Percentiles rank a stretch among this genome's conserved stretches.
These are phyloP conservation scores for Drosophila lutescens DNA, from an alignment of 2,888 invertebrate genomes.

Conservation along the genomic window DNA sequence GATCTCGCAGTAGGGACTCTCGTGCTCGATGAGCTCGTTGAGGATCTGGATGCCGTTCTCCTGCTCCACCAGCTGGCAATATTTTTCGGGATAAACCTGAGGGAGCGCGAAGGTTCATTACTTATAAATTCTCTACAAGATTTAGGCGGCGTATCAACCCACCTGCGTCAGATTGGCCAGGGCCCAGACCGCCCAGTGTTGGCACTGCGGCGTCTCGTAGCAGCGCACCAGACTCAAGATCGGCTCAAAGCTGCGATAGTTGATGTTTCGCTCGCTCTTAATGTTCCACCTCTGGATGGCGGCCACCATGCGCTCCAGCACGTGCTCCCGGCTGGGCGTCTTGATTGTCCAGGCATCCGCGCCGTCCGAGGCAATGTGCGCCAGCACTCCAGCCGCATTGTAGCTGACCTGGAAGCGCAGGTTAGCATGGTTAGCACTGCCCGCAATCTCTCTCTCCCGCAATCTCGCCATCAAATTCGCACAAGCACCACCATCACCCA, in stretches of 20 bases:
- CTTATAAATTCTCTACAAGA: background rate
- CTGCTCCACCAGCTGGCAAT: slow-evolving; percentile 93
- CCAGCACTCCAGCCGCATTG: slow-evolving; percentile 97
- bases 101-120: background rate
- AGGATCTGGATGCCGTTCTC: slow-evolving; percentile 94
- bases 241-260: slow-evolving; percentile 98
- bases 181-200: slow-evolving; percentile 99
- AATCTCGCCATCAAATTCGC: slow-evolving; percentile 30
- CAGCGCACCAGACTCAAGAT: slow-evolving; percentile 93
- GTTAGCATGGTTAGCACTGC: slow-evolving; percentile 63
- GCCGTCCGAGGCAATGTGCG: slow-evolving; percentile 97
- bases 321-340: slow-evolving; percentile 89
- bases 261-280: slow-evolving; percentile 94
- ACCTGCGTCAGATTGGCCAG: slow-evolving; percentile 95
- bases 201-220: slow-evolving; percentile 95
- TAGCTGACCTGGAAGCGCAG: slow-evolving; percentile 90
- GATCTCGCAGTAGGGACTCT: slow-evolving; percentile 87
- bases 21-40: slow-evolving; percentile 87
- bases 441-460: slow-evolving; percentile 55
- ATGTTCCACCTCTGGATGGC: slow-evolving; percentile 96
- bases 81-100: slow-evolving; percentile 91
- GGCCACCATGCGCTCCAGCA: slow-evolving; percentile 90
- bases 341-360: slow-evolving; percentile 91
- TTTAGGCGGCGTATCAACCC: background rate
- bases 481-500: slow-evolving; percentile 77